Evolutionary conservation across 2,113 vertebrate genomes (phyloP).

Genomic region (Antigone vipio): DNA sequence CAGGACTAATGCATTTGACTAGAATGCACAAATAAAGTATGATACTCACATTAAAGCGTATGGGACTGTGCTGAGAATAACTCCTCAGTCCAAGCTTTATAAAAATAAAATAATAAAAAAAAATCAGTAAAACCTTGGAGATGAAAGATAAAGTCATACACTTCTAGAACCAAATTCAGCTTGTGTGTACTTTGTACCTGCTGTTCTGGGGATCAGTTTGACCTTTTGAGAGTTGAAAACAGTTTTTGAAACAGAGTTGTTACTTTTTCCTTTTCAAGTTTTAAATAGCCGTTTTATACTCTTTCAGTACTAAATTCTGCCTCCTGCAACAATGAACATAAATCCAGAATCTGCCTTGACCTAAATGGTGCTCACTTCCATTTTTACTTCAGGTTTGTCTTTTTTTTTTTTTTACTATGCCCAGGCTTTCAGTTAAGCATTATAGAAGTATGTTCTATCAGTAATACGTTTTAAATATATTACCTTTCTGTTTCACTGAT

Average conservation of each 20-base stretch:
- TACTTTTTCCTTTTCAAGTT: not conserved
- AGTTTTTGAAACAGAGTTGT: not conserved
- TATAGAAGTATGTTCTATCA: not conserved
- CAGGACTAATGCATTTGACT: constrained; percentile 25
- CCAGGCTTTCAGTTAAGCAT: not conserved
- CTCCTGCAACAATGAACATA: not conserved
- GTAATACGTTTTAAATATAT: not conserved
- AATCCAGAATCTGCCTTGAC: not conserved
- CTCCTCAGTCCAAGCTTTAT: not conserved
- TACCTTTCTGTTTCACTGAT: not conserved
- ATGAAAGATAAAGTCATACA: constrained; percentile 41
- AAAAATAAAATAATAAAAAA: not conserved
- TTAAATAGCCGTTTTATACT: constrained; percentile 7
- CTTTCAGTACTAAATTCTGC: not conserved
- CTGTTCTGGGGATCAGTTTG: constrained; percentile 20
- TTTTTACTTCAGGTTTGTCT: not conserved
- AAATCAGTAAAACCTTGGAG: constrained; percentile 15
- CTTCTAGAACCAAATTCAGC: constrained; percentile 16
- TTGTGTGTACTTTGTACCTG: not conserved
- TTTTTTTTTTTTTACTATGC: not conserved
- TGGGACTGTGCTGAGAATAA: constrained; percentile 32
- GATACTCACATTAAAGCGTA: constrained; percentile 43
- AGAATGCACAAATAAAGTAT: constrained; percentile 37
- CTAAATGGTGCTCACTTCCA: not conserved
- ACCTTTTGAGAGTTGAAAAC: not conserved